phyloP scores from a whole-genome alignment of 1,140 invertebrate species.

The Pantala flavescens region DNA sequence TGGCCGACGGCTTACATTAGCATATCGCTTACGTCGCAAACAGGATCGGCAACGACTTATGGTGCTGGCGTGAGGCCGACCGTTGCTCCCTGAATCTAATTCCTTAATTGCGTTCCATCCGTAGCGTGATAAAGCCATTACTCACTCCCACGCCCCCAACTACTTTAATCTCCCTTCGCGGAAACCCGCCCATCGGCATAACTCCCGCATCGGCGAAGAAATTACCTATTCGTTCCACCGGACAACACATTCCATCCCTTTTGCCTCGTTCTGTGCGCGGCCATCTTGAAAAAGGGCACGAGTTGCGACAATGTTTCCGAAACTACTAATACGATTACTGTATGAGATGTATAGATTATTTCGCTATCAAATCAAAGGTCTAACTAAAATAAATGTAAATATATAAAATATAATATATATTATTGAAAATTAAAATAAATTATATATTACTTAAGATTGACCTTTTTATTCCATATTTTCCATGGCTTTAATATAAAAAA shows the following conservation, averaged over 20 bases:
- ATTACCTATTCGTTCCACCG: neutral
- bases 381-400: too few species aligned
- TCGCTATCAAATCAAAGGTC: too few species aligned
- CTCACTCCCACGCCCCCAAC: neutral
- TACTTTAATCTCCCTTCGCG: neutral
- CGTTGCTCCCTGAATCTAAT: slow-evolving; percentile 1
- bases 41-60: neutral
- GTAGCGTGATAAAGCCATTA: slow-evolving; percentile 5
- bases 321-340: too few species aligned
- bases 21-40: slow-evolving; percentile 5
- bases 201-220: neutral
- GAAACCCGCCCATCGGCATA: neutral
- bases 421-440: too few species aligned
- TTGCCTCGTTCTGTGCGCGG: too few species aligned
- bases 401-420: too few species aligned
- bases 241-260: neutral
- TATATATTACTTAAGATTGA: too few species aligned
- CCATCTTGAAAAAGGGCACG: too few species aligned
- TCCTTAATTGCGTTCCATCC: slow-evolving; percentile 5
- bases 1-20: neutral
- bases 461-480: too few species aligned
- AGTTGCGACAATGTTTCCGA: too few species aligned
- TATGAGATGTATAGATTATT: too few species aligned
- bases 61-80: neutral
- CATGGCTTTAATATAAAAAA: too few species aligned